A percentile compares a stretch with the other conserved stretches of the same genome.
phyloP scores from a whole-genome alignment of 1,140 invertebrate genomes.

The Calosoma granatense region DNA sequence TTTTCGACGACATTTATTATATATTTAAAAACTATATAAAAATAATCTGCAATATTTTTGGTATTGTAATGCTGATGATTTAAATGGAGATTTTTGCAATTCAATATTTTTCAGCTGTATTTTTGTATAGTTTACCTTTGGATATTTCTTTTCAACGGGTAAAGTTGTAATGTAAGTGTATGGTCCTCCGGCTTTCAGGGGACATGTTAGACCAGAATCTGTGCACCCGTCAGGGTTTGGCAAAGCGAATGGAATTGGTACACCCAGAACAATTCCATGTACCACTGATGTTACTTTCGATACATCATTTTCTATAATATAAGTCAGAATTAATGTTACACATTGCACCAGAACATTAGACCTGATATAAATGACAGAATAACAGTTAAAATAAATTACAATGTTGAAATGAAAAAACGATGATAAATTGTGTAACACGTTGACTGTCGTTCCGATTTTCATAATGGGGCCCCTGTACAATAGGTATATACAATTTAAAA shows the following conservation, averaged over 20 bases:
- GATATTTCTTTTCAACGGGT: conserved; percentile 50
- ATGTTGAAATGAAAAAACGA: no score
- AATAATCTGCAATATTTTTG: not conserved
- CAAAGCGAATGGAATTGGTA: conserved; percentile 60
- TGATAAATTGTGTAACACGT: no score
- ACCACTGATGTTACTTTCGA: conserved; percentile 33
- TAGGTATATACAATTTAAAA: no score
- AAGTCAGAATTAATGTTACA: not conserved
- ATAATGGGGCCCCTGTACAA: no score
- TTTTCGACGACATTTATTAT: no score
- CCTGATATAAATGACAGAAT: no score
- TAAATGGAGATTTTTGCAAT: not conserved
- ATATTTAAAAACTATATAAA: not conserved
- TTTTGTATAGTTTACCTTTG: conserved; percentile 37
- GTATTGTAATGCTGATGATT: not conserved
- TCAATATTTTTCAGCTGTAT: not conserved
- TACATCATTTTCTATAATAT: not conserved
- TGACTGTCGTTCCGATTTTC: no score
- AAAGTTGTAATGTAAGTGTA: conserved; percentile 50
- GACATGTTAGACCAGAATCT: conserved; percentile 53
- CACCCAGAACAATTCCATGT: conserved; percentile 56
- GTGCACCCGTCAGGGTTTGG: conserved; percentile 56
- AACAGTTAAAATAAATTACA: not conserved
- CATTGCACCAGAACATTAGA: conserved; percentile 8
- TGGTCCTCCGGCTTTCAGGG: conserved; percentile 42